Evolutionary conservation across 1,140 invertebrate genomes (phyloP).

Genomic region (Artemia franciscana): DNA sequence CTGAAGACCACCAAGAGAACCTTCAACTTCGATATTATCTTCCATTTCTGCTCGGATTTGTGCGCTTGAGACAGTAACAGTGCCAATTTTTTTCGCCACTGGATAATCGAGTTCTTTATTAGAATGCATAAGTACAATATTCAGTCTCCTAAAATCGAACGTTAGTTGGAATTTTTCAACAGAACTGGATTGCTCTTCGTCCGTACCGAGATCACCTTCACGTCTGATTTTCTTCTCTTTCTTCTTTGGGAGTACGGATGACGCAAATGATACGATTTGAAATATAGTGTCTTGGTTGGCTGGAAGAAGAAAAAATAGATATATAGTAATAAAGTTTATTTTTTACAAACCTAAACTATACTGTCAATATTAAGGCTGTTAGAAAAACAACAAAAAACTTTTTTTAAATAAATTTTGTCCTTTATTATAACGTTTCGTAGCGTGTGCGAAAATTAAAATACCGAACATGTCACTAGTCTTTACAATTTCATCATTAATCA

Average conservation of each 20-base stretch:
- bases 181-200: not conserved
- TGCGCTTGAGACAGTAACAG: constrained; percentile 69
- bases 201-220: not conserved
- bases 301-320: constrained; percentile 21
- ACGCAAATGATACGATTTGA: constrained; percentile 55
- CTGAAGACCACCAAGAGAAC: constrained; percentile 71
- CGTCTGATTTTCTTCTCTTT: not conserved
- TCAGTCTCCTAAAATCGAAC: constrained; percentile 77
- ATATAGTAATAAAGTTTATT: no score
- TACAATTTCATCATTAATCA: no score
- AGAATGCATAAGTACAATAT: constrained; percentile 57
- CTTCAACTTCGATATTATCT: constrained; percentile 38
- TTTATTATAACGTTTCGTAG: no score
- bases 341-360: no score
- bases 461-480: no score
- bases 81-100: constrained; percentile 68
- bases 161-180: constrained; percentile 25
- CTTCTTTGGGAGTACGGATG: not conserved
- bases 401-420: no score
- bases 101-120: constrained; percentile 36
- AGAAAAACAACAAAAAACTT: no score
- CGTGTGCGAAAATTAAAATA: no score
- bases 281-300: constrained; percentile 88
- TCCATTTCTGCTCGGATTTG: constrained; percentile 65
- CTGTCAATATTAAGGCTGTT: no score